A percentile compares a stretch with the other conserved stretches of the same genome.
phyloP scores from a whole-genome alignment of 2,888 invertebrate genomes.

The Perithous albicinctus region DNA sequence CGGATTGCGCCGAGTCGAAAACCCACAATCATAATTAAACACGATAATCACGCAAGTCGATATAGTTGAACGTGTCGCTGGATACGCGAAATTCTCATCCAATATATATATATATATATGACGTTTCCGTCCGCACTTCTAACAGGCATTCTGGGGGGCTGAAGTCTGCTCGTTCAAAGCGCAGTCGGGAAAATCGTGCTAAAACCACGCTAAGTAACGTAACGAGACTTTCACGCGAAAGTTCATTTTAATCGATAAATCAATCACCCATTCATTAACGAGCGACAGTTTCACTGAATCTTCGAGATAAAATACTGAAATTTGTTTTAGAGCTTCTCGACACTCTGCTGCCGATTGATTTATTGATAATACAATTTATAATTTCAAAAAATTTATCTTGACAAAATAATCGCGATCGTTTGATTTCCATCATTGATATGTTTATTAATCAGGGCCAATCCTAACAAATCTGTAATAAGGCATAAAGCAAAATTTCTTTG shows the following conservation, averaged over 20 bases:
- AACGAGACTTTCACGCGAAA: background rate
- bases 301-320: background rate
- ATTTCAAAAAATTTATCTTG: background rate
- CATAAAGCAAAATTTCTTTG: no score
- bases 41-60: constrained; percentile 55
- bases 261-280: background rate
- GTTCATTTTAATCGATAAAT: background rate
- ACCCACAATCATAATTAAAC: constrained; percentile 54
- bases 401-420: background rate
- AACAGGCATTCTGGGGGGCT: background rate
- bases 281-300: background rate
- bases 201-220: background rate
- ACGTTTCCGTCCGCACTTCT: background rate
- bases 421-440: no score
- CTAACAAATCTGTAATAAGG: no score
- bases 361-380: background rate
- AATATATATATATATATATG: no score
- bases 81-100: constrained; percentile 41
- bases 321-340: background rate
- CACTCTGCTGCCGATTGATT: background rate
- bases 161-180: background rate
- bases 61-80: constrained; percentile 16
- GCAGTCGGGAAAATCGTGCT: no score
- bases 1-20: constrained; percentile 55
- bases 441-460: no score